Percentiles rank a stretch among this genome's conserved stretches.
Conservation (phyloP, 2,797 vertebrate species). For the Phyllotis vaccarum region DNA sequence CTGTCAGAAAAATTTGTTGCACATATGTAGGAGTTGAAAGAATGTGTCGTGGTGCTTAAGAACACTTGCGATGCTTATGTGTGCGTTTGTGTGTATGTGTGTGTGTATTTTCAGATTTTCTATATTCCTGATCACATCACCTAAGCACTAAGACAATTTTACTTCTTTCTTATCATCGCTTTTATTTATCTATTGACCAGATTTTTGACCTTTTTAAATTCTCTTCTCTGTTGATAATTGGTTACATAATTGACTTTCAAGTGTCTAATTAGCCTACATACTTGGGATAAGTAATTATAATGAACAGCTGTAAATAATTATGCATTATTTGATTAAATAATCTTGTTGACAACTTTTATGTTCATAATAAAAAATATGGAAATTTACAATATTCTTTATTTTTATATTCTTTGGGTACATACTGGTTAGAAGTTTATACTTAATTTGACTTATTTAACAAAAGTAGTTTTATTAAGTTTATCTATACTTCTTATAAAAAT, state of each 20-base stretch:
- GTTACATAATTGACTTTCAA: conserved; percentile 1
- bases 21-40: background rate
- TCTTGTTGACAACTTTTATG: background rate
- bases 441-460: background rate
- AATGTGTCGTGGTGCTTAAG: background rate
- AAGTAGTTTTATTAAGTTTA: background rate
- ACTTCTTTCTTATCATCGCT: background rate
- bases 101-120: background rate
- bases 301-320: background rate
- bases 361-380: background rate
- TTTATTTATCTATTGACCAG: background rate
- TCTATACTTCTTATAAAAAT: background rate
- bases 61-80: too few relatives aligned
- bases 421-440: background rate
- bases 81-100: too few relatives aligned
- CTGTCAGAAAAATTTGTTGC: background rate
- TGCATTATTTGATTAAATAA: background rate
- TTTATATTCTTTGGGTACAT: background rate
- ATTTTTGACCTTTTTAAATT: background rate
- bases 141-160: background rate
- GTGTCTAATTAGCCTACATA: background rate
- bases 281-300: background rate
- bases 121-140: background rate
- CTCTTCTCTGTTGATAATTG: background rate
- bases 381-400: background rate